phyloP scores from a whole-genome alignment of 2,888 invertebrate species.

The Gymnosoma rotundatum region DNA sequence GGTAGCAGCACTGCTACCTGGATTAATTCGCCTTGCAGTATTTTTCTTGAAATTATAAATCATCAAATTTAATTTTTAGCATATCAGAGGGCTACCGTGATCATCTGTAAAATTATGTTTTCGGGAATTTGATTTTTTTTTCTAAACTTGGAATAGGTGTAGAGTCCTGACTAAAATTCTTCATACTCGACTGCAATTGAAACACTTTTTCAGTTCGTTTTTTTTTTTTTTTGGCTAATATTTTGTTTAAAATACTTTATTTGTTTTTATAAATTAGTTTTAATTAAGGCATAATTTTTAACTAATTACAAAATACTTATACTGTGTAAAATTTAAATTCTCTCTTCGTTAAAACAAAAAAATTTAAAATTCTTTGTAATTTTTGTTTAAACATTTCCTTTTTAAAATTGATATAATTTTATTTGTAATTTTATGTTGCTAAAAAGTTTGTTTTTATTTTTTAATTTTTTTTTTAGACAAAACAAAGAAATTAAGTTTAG shows the following conservation, averaged over 20 bases:
- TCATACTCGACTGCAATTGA: neutral
- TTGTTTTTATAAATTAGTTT: conserved; percentile 67
- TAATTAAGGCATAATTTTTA: conserved; percentile 69
- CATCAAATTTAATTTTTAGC: too few species aligned
- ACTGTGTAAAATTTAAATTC: conserved; percentile 63
- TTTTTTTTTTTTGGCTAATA: conserved; percentile 43
- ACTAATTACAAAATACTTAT: conserved; percentile 69
- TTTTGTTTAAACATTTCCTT: conserved; percentile 23
- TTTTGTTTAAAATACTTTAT: conserved; percentile 66
- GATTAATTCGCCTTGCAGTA: too few species aligned
- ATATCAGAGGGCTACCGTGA: too few species aligned
- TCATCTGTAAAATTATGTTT: too few species aligned
- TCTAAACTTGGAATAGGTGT: too few species aligned
- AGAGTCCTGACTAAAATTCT: too few species aligned
- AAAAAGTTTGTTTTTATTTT: neutral
- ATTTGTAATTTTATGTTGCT: conserved; percentile 12
- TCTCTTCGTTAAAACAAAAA: conserved; percentile 48
- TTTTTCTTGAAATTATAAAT: too few species aligned
- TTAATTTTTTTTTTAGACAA: conserved; percentile 3
- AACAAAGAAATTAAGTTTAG: conserved; percentile 24
- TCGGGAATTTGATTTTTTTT: too few species aligned
- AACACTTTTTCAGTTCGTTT: neutral
- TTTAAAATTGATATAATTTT: conserved; percentile 57
- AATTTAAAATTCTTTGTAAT: conserved; percentile 48
- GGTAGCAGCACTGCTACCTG: too few species aligned